Percentiles rank a stretch among this genome's conserved stretches.
Evolutionary conservation across 2,888 invertebrate species (phyloP).

Genomic region (Diarsia rubi): DNA sequence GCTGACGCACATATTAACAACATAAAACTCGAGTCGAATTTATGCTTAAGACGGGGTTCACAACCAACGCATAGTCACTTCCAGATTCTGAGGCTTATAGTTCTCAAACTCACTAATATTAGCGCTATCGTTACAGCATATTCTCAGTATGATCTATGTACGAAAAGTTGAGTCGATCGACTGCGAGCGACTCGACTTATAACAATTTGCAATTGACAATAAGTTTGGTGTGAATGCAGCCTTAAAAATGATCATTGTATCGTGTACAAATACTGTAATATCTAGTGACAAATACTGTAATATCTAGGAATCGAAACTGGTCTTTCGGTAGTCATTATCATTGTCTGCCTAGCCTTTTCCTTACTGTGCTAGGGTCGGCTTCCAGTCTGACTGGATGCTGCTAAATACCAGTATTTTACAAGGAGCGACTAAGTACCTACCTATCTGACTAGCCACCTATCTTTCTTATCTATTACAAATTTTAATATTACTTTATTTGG

Average conservation of each 20-base stretch:
- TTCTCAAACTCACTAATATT: background rate
- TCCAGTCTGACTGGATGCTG: background rate
- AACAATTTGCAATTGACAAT: background rate
- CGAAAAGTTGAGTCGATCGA: background rate
- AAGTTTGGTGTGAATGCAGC: background rate
- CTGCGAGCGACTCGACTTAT: no score
- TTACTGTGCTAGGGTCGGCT: no score
- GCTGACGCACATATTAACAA: background rate
- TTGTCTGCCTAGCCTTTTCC: background rate
- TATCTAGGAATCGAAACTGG: background rate
- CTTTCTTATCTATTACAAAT: slow-evolving; percentile 13
- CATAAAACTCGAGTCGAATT: background rate
- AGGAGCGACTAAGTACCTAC: no score
- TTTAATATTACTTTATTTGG: slow-evolving; percentile 13
- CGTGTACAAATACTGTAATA: background rate
- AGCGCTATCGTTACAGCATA: background rate
- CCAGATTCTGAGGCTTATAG: background rate
- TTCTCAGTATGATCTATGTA: background rate
- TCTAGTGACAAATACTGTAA: background rate
- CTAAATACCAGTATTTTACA: background rate
- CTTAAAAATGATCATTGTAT: background rate
- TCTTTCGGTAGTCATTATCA: background rate
- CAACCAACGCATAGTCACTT: background rate
- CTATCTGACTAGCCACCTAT: no score
- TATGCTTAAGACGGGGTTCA: background rate